phyloP scores from a whole-genome alignment of 2,797 vertebrate species.

The Pachyuromys duprasi region DNA sequence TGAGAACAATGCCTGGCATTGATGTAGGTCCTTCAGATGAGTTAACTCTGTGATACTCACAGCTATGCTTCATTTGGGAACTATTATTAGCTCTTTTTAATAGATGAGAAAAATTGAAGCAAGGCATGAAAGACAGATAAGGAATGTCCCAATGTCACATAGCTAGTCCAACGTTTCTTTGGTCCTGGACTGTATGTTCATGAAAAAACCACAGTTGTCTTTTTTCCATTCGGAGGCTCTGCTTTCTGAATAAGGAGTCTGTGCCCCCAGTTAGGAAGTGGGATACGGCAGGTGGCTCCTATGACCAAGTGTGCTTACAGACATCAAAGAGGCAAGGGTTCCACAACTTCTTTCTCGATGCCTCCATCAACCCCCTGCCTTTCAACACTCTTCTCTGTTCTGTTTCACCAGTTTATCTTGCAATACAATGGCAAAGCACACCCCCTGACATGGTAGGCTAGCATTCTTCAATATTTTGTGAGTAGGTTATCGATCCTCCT shows the following conservation, averaged over 20 bases:
- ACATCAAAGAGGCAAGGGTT: not conserved
- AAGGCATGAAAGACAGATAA: not conserved
- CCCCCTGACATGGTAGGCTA: not conserved
- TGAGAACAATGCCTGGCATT: not conserved
- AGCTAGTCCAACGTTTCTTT: not conserved
- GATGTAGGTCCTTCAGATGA: not conserved
- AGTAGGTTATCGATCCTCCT: not conserved
- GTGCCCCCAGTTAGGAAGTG: not conserved
- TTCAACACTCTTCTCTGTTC: not conserved
- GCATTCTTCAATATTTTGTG: not conserved
- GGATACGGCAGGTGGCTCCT: not conserved
- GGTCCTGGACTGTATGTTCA: not conserved
- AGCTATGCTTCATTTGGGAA: not conserved
- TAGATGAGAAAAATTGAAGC: conserved; percentile 14
- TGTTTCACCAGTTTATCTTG: not conserved
- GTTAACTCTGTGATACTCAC: not conserved
- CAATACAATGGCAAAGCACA: not conserved
- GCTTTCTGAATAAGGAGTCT: not conserved
- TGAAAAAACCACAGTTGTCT: not conserved
- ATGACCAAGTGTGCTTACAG: not conserved
- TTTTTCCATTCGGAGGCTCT: not conserved
- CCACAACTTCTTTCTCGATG: not conserved
- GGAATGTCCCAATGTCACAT: not conserved
- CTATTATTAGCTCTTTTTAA: not conserved
- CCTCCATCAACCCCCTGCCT: not conserved